Evolutionary conservation across 2,888 invertebrate species (phyloP).

Genomic region (Erynnis tages): DNA sequence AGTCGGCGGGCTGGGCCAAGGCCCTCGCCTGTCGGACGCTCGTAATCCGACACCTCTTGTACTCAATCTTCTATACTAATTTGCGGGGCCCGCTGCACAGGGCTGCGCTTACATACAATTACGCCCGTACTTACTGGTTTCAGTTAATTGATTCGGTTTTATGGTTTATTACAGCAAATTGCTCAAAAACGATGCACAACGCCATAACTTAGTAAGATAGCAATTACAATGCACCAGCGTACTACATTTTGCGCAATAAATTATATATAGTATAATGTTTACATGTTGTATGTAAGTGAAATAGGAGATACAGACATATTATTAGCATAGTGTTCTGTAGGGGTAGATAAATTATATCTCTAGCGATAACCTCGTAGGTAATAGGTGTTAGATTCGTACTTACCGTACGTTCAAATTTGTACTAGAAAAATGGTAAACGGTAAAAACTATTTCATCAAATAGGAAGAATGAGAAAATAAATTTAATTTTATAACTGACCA

Average conservation of each 20-base stretch:
- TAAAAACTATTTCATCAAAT: no score
- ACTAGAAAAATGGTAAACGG: no score
- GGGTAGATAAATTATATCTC: no score
- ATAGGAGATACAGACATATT: not conserved
- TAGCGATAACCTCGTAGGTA: no score
- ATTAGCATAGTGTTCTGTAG: no score
- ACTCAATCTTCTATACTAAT: slow-evolving; percentile 71
- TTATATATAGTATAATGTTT: not conserved
- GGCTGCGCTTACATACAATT: slow-evolving; percentile 42
- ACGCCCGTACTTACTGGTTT: slow-evolving; percentile 8
- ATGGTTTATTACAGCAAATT: slow-evolving; percentile 24
- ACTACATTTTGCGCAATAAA: slow-evolving; percentile 1
- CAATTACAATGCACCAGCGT: slow-evolving; percentile 7
- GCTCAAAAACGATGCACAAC: slow-evolving; percentile 2
- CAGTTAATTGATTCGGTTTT: slow-evolving; percentile 24
- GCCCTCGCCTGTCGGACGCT: slow-evolving; percentile 45
- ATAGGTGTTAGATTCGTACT: no score
- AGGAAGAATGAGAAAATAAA: no score
- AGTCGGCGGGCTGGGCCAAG: slow-evolving; percentile 51
- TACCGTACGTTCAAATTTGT: no score
- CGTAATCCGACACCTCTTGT: slow-evolving; percentile 73
- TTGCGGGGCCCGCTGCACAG: slow-evolving; percentile 52
- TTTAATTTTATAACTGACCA: no score
- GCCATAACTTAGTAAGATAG: slow-evolving; percentile 9
- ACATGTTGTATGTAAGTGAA: not conserved